Conservation (phyloP, 2,797 vertebrate species). For the Typhlichthys eigenmanni region DNA sequence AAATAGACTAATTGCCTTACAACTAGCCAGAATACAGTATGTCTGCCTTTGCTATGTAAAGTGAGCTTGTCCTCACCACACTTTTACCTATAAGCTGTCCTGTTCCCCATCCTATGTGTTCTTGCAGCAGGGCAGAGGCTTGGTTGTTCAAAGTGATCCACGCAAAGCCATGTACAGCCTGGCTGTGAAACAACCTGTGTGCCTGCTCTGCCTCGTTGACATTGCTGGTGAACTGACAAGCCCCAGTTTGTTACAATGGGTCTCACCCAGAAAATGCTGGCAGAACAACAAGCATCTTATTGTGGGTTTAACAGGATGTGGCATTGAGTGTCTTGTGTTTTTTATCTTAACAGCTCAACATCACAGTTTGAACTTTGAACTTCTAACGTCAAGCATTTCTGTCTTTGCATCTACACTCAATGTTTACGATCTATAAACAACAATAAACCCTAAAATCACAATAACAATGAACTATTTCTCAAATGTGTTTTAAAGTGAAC, state of each 20-base stretch:
- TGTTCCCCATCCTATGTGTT: neutral
- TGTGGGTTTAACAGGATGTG: constrained; percentile 9
- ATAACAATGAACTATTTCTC: no score
- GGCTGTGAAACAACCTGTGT: constrained; percentile 24
- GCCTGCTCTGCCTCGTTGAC: constrained; percentile 25
- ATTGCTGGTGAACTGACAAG: constrained; percentile 39
- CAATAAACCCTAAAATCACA: no score
- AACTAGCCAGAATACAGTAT: neutral
- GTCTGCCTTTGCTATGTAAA: neutral
- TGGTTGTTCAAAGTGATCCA: constrained; percentile 16
- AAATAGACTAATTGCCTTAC: neutral
- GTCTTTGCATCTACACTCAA: no score
- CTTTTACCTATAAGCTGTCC: neutral
- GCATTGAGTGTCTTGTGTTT: neutral
- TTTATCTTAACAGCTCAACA: neutral
- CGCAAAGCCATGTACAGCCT: constrained; percentile 10
- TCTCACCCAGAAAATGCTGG: neutral
- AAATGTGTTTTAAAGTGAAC: no score
- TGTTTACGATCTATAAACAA: no score
- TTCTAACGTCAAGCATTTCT: no score
- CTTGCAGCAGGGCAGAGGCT: neutral
- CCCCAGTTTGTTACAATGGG: neutral
- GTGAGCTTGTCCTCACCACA: constrained; percentile 4
- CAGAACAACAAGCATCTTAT: neutral
- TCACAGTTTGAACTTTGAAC: neutral